Base-by-base conservation (phyloP, 2,888 invertebrate genomes). In the Cremastobaeus sp. region DNA sequence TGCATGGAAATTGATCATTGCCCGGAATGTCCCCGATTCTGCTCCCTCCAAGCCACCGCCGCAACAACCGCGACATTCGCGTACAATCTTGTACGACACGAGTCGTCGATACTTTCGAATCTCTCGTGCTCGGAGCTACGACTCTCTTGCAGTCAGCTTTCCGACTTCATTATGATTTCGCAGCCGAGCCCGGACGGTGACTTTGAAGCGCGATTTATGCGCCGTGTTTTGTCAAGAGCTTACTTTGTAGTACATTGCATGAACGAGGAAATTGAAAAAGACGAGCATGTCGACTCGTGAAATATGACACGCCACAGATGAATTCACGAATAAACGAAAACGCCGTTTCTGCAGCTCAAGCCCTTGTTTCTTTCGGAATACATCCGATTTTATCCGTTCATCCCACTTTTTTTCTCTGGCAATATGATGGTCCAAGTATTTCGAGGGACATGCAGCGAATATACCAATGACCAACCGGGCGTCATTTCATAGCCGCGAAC, bases 1-100 rank as follows among this genome's bases (percentile, higher is more conserved):
- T 57, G 65, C 52, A 59, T 70, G 70, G 62, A 50, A 70, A 60
- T 74, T 57, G 66, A 74, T 69, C 64, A 60, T 74, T 64, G 47
- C 55, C 14, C 18, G 35, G 28, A 68, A 57, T 34, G 68, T 57
- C 48, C 64, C 60, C 64, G 35, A 45, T 72, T 62, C 62, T 37
- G 50, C 32, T 37, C 8, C 45, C 41, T 35, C 21, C 39, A 21
- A 21, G 28, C 57, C 34, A 39, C 45, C 28, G 54, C 52, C 20
- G 41, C 37, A 59, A 60, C 37, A 60, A 69, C 55, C 50, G 59
- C 41, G 52, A 59, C 57, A 43, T 45, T 57, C 25, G 55, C 50
- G 48, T 50, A 60, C 34, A 45, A 48, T 62, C 62, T 37, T 54
- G 54, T 54, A 62, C 48, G 14, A 64, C 55, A 47, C 43, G 50